A percentile compares a stretch with the other conserved stretches of the same genome.
These are phyloP conservation scores for Thripadectes ignobilis DNA, from an alignment of 2,797 vertebrate genomes.

Conservation along the genomic window DNA sequence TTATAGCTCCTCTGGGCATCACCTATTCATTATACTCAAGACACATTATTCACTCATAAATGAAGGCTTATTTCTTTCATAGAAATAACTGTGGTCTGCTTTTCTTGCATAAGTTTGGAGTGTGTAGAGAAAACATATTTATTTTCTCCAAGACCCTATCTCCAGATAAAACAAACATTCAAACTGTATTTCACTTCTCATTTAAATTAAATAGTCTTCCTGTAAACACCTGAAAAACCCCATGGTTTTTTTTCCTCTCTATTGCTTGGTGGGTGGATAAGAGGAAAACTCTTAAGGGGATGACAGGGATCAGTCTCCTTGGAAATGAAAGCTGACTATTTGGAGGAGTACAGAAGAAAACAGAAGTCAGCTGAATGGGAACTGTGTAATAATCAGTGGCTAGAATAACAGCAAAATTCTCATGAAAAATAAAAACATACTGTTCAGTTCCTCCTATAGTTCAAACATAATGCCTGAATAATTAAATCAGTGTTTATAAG, in stretches of 20 bases:
- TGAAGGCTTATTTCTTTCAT: neutral
- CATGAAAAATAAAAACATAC: neutral
- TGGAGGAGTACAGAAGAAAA: neutral
- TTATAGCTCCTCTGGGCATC: neutral
- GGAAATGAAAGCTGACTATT: neutral
- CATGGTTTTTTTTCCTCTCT: neutral
- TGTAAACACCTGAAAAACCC: neutral
- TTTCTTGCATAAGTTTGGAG: neutral
- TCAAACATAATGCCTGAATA: neutral
- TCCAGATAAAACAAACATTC: neutral
- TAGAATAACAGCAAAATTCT: neutral
- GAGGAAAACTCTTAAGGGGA: neutral
- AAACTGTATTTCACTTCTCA: neutral
- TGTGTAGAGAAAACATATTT: neutral
- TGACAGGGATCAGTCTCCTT: neutral
- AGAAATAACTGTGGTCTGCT: neutral
- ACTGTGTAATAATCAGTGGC: neutral
- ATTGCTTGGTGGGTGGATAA: neutral
- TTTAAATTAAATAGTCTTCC: neutral
- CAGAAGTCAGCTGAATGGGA: neutral
- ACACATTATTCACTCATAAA: neutral
- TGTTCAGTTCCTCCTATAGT: neutral
- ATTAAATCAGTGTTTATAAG: neutral
- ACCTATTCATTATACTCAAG: neutral
- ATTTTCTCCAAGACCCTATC: neutral